Evolutionary conservation across 2,113 vertebrate genomes (phyloP).

Genomic region (Hepsetus odoe): DNA sequence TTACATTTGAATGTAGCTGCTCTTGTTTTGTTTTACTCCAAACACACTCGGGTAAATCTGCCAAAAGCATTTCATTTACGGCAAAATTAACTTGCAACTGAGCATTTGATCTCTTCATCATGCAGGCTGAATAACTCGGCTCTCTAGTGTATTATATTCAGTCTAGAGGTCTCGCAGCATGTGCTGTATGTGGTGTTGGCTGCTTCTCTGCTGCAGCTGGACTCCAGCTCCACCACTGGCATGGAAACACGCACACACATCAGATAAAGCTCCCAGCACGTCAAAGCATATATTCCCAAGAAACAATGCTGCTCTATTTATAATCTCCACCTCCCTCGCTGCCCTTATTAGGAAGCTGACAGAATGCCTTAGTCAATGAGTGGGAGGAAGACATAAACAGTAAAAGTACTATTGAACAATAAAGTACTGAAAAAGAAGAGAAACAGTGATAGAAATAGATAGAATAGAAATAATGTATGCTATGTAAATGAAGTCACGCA

Average conservation of each 20-base stretch:
- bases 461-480: no score
- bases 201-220: constrained; percentile 20
- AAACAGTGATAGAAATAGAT: no score
- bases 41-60: neutral
- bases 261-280: constrained; percentile 65
- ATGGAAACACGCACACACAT: constrained; percentile 68
- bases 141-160: constrained; percentile 22
- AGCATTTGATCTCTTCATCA: constrained; percentile 35
- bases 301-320: constrained; percentile 69
- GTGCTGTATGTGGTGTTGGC: constrained; percentile 8
- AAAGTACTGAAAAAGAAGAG: constrained; percentile 19
- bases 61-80: constrained; percentile 43
- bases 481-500: no score
- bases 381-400: constrained; percentile 14
- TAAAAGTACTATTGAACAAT: neutral
- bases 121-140: constrained; percentile 22
- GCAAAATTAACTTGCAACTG: constrained; percentile 35
- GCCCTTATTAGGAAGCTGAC: constrained; percentile 67
- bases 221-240: constrained; percentile 40
- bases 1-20: no score
- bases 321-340: constrained; percentile 51
- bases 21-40: neutral
- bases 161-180: constrained; percentile 6
- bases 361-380: constrained; percentile 44
- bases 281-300: constrained; percentile 71